These are phyloP conservation scores for Liposcelis brunnea DNA, from an alignment of 2,888 invertebrate species.

Conservation along the genomic window DNA sequence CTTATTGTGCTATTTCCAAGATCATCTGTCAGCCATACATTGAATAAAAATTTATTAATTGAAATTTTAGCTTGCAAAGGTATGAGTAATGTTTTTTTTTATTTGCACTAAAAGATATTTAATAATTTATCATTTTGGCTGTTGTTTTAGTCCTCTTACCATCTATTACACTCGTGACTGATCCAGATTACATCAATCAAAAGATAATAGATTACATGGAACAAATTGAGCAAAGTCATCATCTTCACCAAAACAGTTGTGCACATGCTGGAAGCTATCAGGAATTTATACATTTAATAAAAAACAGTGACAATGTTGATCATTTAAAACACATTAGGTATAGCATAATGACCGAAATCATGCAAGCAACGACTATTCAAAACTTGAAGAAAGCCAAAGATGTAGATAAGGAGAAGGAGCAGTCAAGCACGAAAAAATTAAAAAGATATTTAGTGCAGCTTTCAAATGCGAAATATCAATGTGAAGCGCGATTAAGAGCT, in stretches of 20 bases:
- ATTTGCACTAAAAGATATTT: conserved; percentile 3
- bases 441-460: conserved; percentile 70
- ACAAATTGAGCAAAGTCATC: conserved; percentile 57
- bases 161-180: conserved; percentile 64
- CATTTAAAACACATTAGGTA: conserved; percentile 69
- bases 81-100: conserved; percentile 26
- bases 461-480: conserved; percentile 61
- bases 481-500: conserved; percentile 55
- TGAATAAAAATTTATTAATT: conserved; percentile 59
- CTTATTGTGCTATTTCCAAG: conserved; percentile 66
- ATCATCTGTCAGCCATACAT: conserved; percentile 53
- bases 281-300: conserved; percentile 71
- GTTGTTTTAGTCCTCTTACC: conserved; percentile 52
- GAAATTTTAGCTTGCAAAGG: conserved; percentile 74
- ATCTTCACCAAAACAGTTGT: conserved; percentile 64
- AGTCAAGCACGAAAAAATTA: conserved; percentile 64
- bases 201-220: conserved; percentile 70
- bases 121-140: neutral
- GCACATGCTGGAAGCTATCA: conserved; percentile 81
- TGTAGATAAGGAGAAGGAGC: conserved; percentile 44
- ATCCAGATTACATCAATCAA: conserved; percentile 82
- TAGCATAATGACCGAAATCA: conserved; percentile 78
- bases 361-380: conserved; percentile 84
- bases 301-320: conserved; percentile 61
- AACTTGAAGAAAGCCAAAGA: conserved; percentile 77